These are phyloP conservation scores for Rhizomys pruinosus DNA, from an alignment of 2,113 vertebrate genomes.

Conservation along the genomic window DNA sequence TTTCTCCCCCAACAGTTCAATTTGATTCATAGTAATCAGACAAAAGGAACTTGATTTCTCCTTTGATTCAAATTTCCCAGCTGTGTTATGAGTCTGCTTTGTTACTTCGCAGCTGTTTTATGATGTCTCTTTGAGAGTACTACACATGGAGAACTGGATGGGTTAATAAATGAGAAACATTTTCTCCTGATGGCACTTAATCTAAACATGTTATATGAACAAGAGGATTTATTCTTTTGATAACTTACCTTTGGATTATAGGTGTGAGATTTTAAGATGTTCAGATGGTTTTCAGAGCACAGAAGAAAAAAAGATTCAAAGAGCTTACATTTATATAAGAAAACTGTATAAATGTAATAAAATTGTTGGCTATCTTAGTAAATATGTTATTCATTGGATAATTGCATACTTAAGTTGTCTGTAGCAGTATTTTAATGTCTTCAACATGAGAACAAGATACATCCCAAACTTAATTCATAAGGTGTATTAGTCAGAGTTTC, in stretches of 20 bases:
- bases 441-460: background rate
- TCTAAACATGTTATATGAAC: background rate
- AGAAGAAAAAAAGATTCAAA: background rate
- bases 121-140: background rate
- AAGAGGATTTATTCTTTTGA: conserved; percentile 41
- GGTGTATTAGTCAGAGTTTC: no score
- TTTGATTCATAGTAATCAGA: background rate
- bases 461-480: background rate
- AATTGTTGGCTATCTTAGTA: background rate
- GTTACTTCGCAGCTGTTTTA: background rate
- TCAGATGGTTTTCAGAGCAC: background rate
- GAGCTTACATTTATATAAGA: background rate
- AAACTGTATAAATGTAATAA: background rate
- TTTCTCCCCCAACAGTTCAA: background rate
- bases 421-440: background rate
- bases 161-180: conserved; percentile 13
- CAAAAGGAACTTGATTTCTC: background rate
- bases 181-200: conserved; percentile 16
- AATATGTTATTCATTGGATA: background rate
- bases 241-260: conserved; percentile 36
- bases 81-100: background rate
- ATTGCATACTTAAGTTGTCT: background rate
- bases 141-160: background rate
- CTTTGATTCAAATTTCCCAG: conserved; percentile 1
- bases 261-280: conserved; percentile 6